Base-by-base conservation (phyloP, 2,113 vertebrate species). In the Montifringilla adamsi region DNA sequence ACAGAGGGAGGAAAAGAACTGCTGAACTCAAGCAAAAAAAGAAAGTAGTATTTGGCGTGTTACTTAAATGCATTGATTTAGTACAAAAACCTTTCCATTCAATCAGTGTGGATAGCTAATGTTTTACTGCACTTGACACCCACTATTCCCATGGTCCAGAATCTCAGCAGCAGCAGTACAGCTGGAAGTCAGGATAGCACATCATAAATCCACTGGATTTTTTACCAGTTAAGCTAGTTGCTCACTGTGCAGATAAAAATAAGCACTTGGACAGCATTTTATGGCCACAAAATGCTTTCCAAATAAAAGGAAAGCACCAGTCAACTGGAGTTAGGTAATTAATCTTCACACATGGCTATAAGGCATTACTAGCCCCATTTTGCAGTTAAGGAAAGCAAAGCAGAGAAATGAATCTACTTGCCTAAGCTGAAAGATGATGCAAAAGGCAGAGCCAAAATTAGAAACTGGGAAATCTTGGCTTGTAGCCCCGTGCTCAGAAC, bases 41-140 rank as follows among this genome's bases (percentile, higher is more conserved):
- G 93, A 93, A 94, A 95, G 88, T 44, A 91, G 95, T 44, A 93
- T 94, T 95, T 76, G 43, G 90, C 19, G 15, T 84, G 87, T 97
- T 96, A 95, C 94, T 96, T 95, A 95, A 94, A 96, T 66, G 80
- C 91, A 96, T 95, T 97, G 94, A 94, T 97, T 97, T 95, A 95
- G 94, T 94, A 97, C 94, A 96, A 96, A 96, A 95, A 20, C 79
- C 90, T 39, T 90, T 96, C 96, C 87, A 95, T 94, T 97, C 95
- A 96, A 95, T 97, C 95, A 97, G 93, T 18, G 83, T 89, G 90
- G 94, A 96, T 95, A 89, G 89, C 87, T 97, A 96, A 96, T 94
- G 92, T 94, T 97, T 97, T 96, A 97, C 94, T 96, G 94, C 86
- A 88, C 95, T 97, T 96, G 94, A 96, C 94, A 96, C 91, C 79